phyloP scores from a whole-genome alignment of 2,888 invertebrate species.

The Drosophila mimica region DNA sequence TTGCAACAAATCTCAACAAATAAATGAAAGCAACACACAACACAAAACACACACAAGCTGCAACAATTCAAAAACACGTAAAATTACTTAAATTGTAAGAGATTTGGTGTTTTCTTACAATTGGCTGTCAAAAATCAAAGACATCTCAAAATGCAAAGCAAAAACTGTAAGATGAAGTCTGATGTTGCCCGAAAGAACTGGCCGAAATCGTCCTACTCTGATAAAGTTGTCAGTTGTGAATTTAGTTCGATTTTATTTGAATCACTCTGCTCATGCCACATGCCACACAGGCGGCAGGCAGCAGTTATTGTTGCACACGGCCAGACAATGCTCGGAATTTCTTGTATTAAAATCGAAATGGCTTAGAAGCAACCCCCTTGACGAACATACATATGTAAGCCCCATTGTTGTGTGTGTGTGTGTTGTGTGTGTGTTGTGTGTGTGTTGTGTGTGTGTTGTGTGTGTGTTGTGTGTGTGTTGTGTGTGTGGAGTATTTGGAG shows the following conservation, averaged over 20 bases:
- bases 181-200: constrained; percentile 24
- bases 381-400: constrained; percentile 3
- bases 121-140: constrained; percentile 67
- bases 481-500: constrained; percentile 40
- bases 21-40: constrained; percentile 53
- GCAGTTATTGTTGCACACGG: constrained; percentile 48
- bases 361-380: constrained; percentile 47
- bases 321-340: constrained; percentile 73
- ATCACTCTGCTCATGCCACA: background rate
- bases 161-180: constrained; percentile 25
- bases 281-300: background rate
- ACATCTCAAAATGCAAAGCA: constrained; percentile 22
- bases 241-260: constrained; percentile 7
- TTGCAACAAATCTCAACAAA: constrained; percentile 41
- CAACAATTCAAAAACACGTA: constrained; percentile 48
- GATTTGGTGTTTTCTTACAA: constrained; percentile 33
- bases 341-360: constrained; percentile 78
- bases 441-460: background rate
- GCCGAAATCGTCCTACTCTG: constrained; percentile 19
- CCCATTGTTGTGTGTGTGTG: constrained; percentile 13
- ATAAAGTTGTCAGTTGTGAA: constrained; percentile 72
- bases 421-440: background rate
- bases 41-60: constrained; percentile 17
- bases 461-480: background rate
- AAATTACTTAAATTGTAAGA: constrained; percentile 70